These are phyloP conservation scores for Dolichotis patagonum DNA, from an alignment of 2,113 vertebrate species.

Conservation along the genomic window DNA sequence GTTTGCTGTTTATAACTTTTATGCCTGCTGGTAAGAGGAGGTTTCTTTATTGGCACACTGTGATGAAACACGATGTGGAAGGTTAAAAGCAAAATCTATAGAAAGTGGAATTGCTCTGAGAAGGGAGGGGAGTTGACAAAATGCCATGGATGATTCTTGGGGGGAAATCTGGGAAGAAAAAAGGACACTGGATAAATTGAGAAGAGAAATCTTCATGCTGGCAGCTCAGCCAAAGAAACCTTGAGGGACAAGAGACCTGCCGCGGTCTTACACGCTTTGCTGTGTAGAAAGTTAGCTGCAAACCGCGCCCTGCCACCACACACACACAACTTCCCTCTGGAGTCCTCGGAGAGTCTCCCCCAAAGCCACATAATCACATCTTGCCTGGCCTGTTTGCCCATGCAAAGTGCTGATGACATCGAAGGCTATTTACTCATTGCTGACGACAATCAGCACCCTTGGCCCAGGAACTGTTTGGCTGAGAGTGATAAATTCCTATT, in stretches of 20 bases:
- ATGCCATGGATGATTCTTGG: neutral
- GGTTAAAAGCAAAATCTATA: neutral
- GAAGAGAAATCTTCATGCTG: neutral
- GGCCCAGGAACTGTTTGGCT: neutral
- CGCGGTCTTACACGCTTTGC: neutral
- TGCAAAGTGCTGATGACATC: neutral
- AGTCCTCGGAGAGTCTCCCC: neutral
- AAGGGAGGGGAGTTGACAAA: neutral
- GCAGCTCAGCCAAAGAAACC: neutral
- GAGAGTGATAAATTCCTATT: neutral
- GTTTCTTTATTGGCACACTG: neutral
- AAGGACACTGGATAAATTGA: neutral
- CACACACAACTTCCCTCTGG: neutral
- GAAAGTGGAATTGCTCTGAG: conserved; percentile 1
- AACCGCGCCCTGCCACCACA: neutral
- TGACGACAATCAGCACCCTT: neutral
- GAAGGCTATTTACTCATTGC: neutral
- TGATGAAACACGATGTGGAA: neutral
- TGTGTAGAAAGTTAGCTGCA: neutral
- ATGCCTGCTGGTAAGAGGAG: neutral
- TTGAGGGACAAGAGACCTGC: neutral
- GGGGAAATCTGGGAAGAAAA: neutral
- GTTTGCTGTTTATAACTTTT: neutral
- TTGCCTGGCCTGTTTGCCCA: neutral
- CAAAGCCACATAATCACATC: neutral